Percentiles rank a stretch among this genome's conserved stretches.
These are phyloP conservation scores for Drosophila burlai DNA, from an alignment of 1,140 invertebrate species.

Conservation along the genomic window DNA sequence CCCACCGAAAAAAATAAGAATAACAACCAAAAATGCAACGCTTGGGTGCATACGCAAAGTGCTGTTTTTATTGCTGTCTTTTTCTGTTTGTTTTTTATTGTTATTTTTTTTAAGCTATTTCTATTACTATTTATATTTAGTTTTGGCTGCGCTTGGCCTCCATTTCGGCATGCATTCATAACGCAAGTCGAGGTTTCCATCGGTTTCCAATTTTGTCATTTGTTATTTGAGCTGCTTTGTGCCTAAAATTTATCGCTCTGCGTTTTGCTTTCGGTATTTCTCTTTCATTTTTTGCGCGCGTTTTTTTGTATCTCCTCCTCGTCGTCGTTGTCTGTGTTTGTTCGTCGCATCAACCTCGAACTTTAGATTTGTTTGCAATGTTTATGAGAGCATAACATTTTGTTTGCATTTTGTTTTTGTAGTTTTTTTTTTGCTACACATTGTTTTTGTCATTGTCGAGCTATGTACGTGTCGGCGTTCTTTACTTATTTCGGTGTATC, in stretches of 20 bases:
- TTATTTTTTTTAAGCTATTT: slow-evolving; percentile 34
- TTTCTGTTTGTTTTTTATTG: slow-evolving; percentile 12
- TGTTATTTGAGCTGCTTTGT: slow-evolving; percentile 72
- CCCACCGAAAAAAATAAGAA: slow-evolving; percentile 19
- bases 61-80: slow-evolving; percentile 18
- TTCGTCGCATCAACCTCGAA: slow-evolving; percentile 79
- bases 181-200: slow-evolving; percentile 79
- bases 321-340: slow-evolving; percentile 31
- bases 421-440: slow-evolving; percentile 14
- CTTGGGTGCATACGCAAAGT: slow-evolving; percentile 75
- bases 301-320: slow-evolving; percentile 28
- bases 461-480: slow-evolving; percentile 65
- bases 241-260: slow-evolving; percentile 75
- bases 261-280: slow-evolving; percentile 50
- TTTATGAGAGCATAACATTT: slow-evolving; percentile 80
- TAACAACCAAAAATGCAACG: slow-evolving; percentile 70
- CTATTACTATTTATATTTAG: slow-evolving; percentile 69
- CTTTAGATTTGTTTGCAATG: slow-evolving; percentile 82
- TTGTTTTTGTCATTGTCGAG: slow-evolving; percentile 30
- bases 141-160: slow-evolving; percentile 82
- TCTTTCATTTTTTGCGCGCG: slow-evolving; percentile 39
- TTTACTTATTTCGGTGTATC: slow-evolving; percentile 45
- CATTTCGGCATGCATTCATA: slow-evolving; percentile 82
- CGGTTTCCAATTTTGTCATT: slow-evolving; percentile 80
- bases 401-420: slow-evolving; percentile 28